Evolutionary conservation across 2,797 vertebrate genomes (phyloP).

Genomic region (Prionace glauca): DNA sequence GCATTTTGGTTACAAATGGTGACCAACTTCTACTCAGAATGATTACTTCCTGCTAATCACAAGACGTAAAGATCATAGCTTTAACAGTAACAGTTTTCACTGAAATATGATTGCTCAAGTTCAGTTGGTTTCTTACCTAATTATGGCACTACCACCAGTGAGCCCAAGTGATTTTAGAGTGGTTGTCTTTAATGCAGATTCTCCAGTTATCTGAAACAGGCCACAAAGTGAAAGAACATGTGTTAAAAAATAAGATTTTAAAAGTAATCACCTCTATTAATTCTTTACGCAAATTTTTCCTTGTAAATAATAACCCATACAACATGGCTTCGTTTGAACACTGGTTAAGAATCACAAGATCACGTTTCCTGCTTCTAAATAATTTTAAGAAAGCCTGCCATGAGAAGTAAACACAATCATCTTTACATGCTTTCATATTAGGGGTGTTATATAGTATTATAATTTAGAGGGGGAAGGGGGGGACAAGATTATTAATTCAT

Average conservation of each 20-base stretch:
- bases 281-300: neutral
- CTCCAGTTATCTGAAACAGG: slow-evolving; percentile 68
- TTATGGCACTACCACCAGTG: slow-evolving; percentile 79
- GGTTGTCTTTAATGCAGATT: slow-evolving; percentile 67
- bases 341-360: neutral
- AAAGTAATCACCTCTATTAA: neutral
- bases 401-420: neutral
- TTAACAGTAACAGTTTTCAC: neutral
- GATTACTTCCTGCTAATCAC: neutral
- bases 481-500: neutral
- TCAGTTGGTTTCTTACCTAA: slow-evolving; percentile 64
- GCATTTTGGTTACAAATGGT: neutral
- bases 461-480: neutral
- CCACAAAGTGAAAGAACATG: slow-evolving; percentile 5
- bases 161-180: slow-evolving; percentile 84
- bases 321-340: neutral
- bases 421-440: neutral
- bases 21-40: neutral
- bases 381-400: neutral
- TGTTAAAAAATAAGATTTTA: neutral
- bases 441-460: neutral
- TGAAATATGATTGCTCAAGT: slow-evolving; percentile 30
- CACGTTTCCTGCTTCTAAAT: neutral
- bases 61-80: neutral
- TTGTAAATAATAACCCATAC: neutral